Conservation (phyloP, 2,797 vertebrate species). For the Sebastiscus tertius region DNA sequence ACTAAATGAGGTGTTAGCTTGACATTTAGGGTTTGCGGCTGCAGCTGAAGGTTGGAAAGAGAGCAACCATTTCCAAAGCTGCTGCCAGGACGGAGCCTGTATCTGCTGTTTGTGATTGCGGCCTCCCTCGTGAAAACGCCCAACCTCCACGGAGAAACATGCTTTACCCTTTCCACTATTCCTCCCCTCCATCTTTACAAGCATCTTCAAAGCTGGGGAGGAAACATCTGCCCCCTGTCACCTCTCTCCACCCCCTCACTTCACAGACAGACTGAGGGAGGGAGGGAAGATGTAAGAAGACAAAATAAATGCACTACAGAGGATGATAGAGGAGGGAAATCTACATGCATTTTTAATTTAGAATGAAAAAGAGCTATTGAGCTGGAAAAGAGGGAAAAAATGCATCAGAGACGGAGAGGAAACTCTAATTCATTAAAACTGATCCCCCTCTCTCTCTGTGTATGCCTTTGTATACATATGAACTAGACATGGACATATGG, state of each 20-base stretch:
- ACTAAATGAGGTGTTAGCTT: constrained; percentile 36
- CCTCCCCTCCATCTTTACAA: constrained; percentile 49
- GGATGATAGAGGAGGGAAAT: neutral
- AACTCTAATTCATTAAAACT: constrained; percentile 3
- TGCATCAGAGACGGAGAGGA: neutral
- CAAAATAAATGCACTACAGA: neutral
- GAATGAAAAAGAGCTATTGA: neutral
- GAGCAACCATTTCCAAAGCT: constrained; percentile 43
- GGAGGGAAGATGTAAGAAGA: neutral
- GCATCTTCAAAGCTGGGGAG: constrained; percentile 63
- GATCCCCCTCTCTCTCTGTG: neutral
- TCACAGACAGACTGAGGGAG: constrained; percentile 40
- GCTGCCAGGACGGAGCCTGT: constrained; percentile 26
- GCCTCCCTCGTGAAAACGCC: constrained; percentile 39
- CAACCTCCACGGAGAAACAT: constrained; percentile 25
- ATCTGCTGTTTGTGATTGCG: constrained; percentile 18
- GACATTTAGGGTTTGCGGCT: constrained; percentile 34
- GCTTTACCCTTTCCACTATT: constrained; percentile 36
- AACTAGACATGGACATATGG: constrained; percentile 19
- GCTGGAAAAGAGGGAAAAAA: neutral
- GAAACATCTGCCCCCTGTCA: constrained; percentile 75
- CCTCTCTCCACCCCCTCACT: constrained; percentile 65
- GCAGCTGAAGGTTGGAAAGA: neutral
- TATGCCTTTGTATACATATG: constrained; percentile 25
- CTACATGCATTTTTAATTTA: neutral